Evolutionary conservation across 2,888 invertebrate genomes (phyloP).

Genomic region (Cephus spinipes): DNA sequence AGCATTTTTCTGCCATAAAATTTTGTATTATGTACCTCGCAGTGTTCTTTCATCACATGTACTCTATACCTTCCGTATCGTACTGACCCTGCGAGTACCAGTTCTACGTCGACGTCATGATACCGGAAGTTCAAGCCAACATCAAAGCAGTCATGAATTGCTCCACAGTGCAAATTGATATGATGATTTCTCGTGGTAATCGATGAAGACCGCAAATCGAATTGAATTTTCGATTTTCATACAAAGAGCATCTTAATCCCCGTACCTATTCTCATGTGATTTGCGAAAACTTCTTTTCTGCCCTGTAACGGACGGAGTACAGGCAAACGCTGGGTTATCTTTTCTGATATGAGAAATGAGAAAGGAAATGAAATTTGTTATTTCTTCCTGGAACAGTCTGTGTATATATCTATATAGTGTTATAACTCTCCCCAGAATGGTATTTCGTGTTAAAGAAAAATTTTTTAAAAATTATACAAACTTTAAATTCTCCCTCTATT

Average conservation of each 20-base stretch:
- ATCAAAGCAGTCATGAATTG: not conserved
- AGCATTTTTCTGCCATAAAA: not conserved
- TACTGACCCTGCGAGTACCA: not conserved
- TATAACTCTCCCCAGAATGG: not conserved
- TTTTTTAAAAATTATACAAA: no score
- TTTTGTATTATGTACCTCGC: not conserved
- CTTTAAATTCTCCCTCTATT: not conserved
- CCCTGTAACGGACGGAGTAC: not conserved
- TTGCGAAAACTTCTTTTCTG: not conserved
- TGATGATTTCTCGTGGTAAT: not conserved
- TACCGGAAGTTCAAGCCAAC: not conserved
- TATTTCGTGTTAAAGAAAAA: not conserved
- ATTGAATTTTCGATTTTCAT: not conserved
- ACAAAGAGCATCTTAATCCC: not conserved
- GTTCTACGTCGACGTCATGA: not conserved
- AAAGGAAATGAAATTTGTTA: not conserved
- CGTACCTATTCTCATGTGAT: not conserved
- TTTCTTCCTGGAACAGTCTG: not conserved
- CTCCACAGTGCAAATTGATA: not conserved
- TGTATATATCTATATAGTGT: not conserved
- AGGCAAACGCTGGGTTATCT: not conserved
- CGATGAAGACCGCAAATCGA: not conserved
- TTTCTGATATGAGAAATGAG: not conserved
- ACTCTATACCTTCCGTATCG: not conserved
- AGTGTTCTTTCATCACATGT: not conserved